Conservation (phyloP, 2,113 vertebrate species). For the Mixornis gularis region DNA sequence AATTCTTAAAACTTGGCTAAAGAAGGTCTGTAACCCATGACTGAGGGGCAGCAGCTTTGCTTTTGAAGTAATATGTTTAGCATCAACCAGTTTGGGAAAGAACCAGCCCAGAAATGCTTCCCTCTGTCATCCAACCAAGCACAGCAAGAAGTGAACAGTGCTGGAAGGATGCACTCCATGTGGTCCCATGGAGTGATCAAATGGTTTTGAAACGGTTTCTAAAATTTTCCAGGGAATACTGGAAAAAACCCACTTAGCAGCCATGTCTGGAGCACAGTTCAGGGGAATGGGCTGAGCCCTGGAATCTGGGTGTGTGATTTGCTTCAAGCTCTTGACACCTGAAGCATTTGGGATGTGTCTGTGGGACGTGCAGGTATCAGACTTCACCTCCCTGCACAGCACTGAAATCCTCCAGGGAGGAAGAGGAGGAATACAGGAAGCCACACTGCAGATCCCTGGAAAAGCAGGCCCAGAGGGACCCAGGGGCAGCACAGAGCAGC, state of each 20-base stretch:
- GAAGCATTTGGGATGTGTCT: neutral
- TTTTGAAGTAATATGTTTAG: neutral
- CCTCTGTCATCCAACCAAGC: neutral
- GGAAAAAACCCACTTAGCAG: neutral
- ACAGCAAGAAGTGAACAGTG: neutral
- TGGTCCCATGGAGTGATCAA: neutral
- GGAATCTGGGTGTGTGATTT: neutral
- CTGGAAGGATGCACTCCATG: neutral
- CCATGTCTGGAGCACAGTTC: neutral
- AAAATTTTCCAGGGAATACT: neutral
- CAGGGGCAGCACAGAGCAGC: neutral
- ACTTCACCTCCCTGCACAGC: neutral
- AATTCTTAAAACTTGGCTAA: neutral
- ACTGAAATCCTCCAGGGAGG: fast-evolving
- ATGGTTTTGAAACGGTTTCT: neutral
- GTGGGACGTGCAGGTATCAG: neutral
- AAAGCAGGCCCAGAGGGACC: neutral
- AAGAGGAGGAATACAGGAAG: neutral
- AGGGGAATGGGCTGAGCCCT: neutral
- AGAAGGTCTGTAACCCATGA: neutral
- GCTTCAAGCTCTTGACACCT: neutral
- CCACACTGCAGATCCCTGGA: neutral
- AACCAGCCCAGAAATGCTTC: neutral
- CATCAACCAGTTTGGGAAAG: neutral
- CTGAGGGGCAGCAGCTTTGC: neutral